phyloP scores from a whole-genome alignment of 2,888 invertebrate genomes.

The Caenorhabditis zanzibari region DNA sequence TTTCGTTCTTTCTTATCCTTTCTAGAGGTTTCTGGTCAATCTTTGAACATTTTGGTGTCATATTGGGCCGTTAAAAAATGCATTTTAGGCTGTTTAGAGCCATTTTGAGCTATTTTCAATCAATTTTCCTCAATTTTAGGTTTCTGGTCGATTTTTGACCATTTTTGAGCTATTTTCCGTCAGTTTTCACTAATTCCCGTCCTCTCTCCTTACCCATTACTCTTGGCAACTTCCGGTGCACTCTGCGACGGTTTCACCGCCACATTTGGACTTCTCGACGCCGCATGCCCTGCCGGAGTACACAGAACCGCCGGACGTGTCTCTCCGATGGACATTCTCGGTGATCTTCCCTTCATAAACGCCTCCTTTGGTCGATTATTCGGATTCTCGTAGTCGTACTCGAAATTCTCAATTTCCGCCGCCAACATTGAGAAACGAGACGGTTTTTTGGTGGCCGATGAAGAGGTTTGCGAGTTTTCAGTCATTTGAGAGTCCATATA shows the following conservation, averaged over 20 bases:
- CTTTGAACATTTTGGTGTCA: too few relatives aligned
- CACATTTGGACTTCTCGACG: conserved; percentile 35
- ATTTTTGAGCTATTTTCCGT: not conserved
- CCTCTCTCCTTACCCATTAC: not conserved
- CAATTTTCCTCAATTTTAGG: not conserved
- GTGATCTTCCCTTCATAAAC: conserved; percentile 72
- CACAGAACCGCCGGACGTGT: conserved; percentile 69
- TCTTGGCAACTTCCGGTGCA: conserved; percentile 10
- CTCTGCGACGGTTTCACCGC: conserved; percentile 24
- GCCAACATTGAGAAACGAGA: conserved; percentile 50
- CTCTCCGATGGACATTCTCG: conserved; percentile 73
- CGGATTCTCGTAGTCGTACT: conserved; percentile 50
- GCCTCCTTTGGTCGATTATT: conserved; percentile 71
- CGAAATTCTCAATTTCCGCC: conserved; percentile 53
- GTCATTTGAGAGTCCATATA: not conserved
- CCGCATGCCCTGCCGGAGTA: conserved; percentile 61
- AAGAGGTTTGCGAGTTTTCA: not conserved
- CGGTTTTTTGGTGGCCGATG: conserved; percentile 14
- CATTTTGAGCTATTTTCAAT: too few relatives aligned
- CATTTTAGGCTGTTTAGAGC: too few relatives aligned
- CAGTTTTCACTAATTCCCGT: not conserved
- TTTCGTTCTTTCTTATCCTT: too few relatives aligned
- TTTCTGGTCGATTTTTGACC: not conserved
- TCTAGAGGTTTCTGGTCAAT: too few relatives aligned
- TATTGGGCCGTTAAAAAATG: too few relatives aligned